Base-by-base conservation (phyloP, 1,140 invertebrate genomes). In the Polyergus mexicanus region DNA sequence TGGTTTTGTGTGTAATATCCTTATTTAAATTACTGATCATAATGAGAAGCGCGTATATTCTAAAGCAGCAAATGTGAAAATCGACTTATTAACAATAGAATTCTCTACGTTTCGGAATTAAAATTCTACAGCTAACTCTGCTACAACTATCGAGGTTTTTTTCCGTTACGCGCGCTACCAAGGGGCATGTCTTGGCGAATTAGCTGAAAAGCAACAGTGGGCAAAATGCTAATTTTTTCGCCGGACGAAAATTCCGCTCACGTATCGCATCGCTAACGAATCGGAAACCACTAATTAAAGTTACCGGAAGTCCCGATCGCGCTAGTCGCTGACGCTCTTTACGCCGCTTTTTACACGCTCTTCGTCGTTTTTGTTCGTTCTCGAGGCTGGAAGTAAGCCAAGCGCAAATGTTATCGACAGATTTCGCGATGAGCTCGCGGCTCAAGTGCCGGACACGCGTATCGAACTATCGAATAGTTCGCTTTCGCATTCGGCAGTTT, bases 201-300 rank as follows among this genome's bases (percentile, higher is more conserved):
- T 78, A 68, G 62, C 25, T 54, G 44, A 51, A 68, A 80, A 1
- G 44, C 28, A 38, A 78, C 28, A 22, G 8, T 38, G 8, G 44
- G 44, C 75, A 22, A 80, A 76, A 80, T 80, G 76, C 63, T 68
- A 80, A 80, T 68, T 80, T 68, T 80, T 68, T 54, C n/a, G 28
- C n/a, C 32, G n/a, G 32, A n/a, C 44, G 13, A 66, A 63, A 66
- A 80, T 80, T 68, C 63, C 76, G 62, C 44, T 80, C 63, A 68
- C 76, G 76, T 80, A 80, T 80, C 63, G 76, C 63, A n/a, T 63
- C 76, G 44, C 44, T 78, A 80, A 80, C 76, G 63, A 80, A 80
- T 80, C 65, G 76, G 44, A 80, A 80, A 68, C 62, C 63, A 32
- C 44, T 80, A 80, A 80, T 80, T 80, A 80, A 80, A 80, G 32